Base-by-base conservation (phyloP, 2,888 invertebrate species). In the Mystacides longicornis region DNA sequence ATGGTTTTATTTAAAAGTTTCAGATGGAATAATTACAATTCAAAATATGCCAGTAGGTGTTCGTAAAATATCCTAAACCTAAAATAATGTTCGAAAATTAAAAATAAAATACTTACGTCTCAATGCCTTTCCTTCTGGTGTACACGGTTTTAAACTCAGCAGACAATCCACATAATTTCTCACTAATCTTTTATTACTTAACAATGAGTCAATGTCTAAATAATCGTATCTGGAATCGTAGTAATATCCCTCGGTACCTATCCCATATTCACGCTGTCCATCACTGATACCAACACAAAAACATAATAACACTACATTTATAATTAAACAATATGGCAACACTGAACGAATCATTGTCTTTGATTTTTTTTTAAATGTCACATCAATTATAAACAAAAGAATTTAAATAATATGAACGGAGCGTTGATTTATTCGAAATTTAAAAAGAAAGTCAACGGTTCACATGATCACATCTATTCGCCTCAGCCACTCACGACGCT, bases 101-200 rank as follows among this genome's bases (percentile, higher is more conserved):
- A n/a, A n/a, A n/a, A n/a, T n/a, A 27, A 42, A 14, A 16, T 18
- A 85, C 86, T 85, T 70, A 87, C 87, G 77, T 78, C 82, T 86
- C 54, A 87, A 71, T 58, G 82, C 83, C 64, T 80, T 79, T 61
- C 86, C 87, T 72, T 87, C 86, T 2, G 86, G 85, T 37, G 86
- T 80, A 68, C 87, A 87, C 50, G 85, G 81, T 63, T 82, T 83
- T 60, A 78, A 74, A 61, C 78, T 81, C 57, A 86, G 73, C 51
- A 88, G 70, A 67, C 88, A 88, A 56, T 82, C 81, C 63, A 85
- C 81, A 71, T 88, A 87, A 65, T 85, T 82, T 60, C 79, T 81
- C 50, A 88, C 79, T 62, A 88, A 71, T 64, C 86, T 75, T 63
- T 83, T 82, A 67, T 82, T 87, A 49, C 79, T 78, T 64, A 88